Base-by-base conservation (phyloP, 1,140 invertebrate species). In the Latrodectus geometricus region DNA sequence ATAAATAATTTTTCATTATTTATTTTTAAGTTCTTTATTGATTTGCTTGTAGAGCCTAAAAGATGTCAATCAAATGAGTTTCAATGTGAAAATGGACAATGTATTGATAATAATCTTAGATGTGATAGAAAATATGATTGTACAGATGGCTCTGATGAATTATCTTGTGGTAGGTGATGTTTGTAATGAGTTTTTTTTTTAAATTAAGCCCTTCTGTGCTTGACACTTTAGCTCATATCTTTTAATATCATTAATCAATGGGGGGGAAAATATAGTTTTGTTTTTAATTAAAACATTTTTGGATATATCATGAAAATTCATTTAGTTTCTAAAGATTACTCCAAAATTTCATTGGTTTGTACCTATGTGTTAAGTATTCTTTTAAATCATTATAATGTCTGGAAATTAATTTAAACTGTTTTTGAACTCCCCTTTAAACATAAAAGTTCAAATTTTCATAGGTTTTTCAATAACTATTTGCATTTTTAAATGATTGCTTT, bases 81-180 rank as follows among this genome's bases (percentile, higher is more conserved):
- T 84, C 89, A 87, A 9, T 91, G 91, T 87, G 78, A 70, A 20
- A 91, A 89, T 86, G 90, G 90, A 2, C 90, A 91, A 73, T 91
- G 91, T 80, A 90, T 91, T 72, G 87, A 89, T 8, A 48, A 35
- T 11, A 73, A 83, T 0, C 73, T 88, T 8, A 88, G 88, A 17
- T 91, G 91, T 12, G 78, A 89, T 15, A 70, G 88, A 17, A 82
- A 87, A 80, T 86, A 88, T 23, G 92, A 91, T 8, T 93, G 92
- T 88, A 88, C 89, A 0, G 92, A 93, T 88, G 88, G 89, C 9
- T 92, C 92, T 8, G 92, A 93, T 89, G 91, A 93, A 72, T 82
- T 90, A 14, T 88, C 91, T 69, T 93, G 92, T 89, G 86, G 92
- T 93, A 90, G n/a, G 17, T 61, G 17, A 17, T 61, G 11, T 8